These are phyloP conservation scores for Leptopilina myrica DNA, from an alignment of 2,888 invertebrate species.

Conservation along the genomic window DNA sequence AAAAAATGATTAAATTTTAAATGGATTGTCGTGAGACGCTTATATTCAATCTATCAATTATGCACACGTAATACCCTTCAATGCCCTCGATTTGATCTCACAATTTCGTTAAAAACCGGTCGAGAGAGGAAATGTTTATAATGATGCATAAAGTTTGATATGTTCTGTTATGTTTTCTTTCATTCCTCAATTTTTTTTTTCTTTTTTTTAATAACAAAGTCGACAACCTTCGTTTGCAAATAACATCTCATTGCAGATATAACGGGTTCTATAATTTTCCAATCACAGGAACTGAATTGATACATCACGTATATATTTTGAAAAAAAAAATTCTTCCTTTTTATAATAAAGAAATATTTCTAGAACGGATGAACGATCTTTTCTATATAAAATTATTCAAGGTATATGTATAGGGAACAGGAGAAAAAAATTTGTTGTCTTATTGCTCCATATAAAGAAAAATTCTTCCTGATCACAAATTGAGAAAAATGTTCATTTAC, in stretches of 20 bases:
- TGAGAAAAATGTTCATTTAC: too few species aligned
- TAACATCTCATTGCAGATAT: slow-evolving; percentile 28
- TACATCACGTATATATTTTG: slow-evolving; percentile 14
- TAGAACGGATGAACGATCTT: neutral
- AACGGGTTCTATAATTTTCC: slow-evolving; percentile 35
- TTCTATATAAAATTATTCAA: neutral
- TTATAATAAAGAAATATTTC: neutral
- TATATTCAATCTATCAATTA: slow-evolving; percentile 30
- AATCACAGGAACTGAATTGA: slow-evolving; percentile 24
- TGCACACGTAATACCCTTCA: slow-evolving; percentile 38
- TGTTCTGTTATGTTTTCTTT: neutral
- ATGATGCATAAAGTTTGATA: neutral
- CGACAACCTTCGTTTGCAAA: slow-evolving; percentile 22
- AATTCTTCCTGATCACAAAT: neutral
- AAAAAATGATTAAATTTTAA: slow-evolving; percentile 14
- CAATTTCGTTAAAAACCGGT: slow-evolving; percentile 25
- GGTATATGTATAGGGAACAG: too few species aligned
- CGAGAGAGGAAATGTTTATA: neutral
- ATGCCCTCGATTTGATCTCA: slow-evolving; percentile 35
- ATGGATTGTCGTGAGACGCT: slow-evolving; percentile 36
- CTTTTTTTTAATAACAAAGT: slow-evolving; percentile 19
- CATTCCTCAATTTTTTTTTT: neutral
- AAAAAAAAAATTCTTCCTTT: slow-evolving; percentile 2
- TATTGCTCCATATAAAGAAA: neutral
- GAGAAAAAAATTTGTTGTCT: too few species aligned